phyloP scores from a whole-genome alignment of 2,113 vertebrate genomes.

The Macaca fascicularis region DNA sequence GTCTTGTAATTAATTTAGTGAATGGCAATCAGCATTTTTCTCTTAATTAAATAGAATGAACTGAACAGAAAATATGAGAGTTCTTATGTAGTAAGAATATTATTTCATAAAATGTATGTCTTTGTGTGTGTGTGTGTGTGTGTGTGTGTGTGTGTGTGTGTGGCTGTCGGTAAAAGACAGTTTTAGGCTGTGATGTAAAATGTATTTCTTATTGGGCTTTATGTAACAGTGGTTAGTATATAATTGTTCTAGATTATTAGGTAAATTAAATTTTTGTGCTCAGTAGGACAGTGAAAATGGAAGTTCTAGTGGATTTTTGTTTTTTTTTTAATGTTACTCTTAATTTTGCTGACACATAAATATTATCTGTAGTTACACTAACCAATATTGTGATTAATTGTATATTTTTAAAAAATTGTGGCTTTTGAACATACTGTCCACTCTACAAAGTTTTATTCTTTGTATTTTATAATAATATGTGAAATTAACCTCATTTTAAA shows the following conservation, averaged over 20 bases:
- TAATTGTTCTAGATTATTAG: neutral
- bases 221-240: neutral
- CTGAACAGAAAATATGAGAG: neutral
- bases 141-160: neutral
- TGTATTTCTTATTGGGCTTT: neutral
- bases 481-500: constrained; percentile 2
- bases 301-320: neutral
- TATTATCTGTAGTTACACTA: neutral
- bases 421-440: neutral
- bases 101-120: neutral
- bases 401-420: neutral
- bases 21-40: neutral
- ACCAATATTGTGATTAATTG: neutral
- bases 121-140: neutral
- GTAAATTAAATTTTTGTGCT: neutral
- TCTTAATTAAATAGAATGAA: neutral
- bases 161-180: neutral
- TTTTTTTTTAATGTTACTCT: neutral
- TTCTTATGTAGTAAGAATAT: neutral
- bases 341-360: neutral
- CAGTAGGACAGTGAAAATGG: neutral
- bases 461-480: neutral
- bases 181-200: neutral
- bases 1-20: neutral
- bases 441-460: neutral